Evolutionary conservation across 2,113 vertebrate genomes (phyloP).

Genomic region (Nesogale talazaci): DNA sequence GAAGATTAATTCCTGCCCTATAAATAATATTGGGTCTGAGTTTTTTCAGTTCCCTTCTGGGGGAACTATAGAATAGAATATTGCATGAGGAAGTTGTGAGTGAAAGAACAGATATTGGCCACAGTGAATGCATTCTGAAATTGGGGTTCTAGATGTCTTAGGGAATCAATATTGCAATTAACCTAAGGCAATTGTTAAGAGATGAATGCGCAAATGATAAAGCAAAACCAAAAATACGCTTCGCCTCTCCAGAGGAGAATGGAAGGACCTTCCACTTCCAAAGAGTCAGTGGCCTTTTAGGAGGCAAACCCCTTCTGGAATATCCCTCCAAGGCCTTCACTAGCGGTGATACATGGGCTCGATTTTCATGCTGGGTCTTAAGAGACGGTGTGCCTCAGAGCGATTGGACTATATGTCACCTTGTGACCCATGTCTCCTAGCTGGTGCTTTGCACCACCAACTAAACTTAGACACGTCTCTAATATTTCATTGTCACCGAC

Average conservation of each 20-base stretch:
- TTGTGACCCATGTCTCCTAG: not conserved
- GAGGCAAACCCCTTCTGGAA: not conserved
- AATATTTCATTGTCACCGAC: not conserved
- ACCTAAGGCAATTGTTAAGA: not conserved
- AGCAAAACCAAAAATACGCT: not conserved
- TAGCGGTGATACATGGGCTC: not conserved
- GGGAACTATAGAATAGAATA: not conserved
- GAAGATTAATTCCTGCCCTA: too few species aligned
- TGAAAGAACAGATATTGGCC: not conserved
- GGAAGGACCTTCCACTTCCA: not conserved
- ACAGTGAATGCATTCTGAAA: not conserved
- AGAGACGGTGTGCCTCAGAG: not conserved
- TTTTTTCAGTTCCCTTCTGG: too few species aligned
- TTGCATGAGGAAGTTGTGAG: not conserved
- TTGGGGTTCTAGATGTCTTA: not conserved
- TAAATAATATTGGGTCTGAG: too few species aligned
- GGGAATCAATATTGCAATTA: not conserved
- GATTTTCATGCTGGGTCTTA: not conserved
- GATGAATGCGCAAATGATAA: conserved; percentile 16
- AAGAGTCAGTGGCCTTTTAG: not conserved
- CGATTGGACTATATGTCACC: not conserved
- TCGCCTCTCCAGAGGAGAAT: not conserved
- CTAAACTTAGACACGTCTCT: not conserved
- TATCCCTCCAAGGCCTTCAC: not conserved
- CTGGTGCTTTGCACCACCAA: not conserved